A percentile compares a stretch with the other conserved stretches of the same genome.
These are phyloP conservation scores for Cacoxenus indagator DNA, from an alignment of 2,888 invertebrate genomes.

Conservation along the genomic window DNA sequence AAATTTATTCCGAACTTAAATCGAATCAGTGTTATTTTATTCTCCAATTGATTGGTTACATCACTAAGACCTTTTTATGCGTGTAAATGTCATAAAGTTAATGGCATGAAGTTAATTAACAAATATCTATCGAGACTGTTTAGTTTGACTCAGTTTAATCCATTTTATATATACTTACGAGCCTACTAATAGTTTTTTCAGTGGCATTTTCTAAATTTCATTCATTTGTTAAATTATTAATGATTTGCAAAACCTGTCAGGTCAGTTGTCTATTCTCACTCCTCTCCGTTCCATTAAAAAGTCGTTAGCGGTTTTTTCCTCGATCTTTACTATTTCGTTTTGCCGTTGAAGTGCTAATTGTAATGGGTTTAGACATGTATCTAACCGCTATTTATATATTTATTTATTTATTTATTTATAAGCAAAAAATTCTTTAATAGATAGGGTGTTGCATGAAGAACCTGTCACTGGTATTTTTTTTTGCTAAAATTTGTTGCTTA, in stretches of 20 bases:
- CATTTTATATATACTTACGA: no score
- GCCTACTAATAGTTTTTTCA: neutral
- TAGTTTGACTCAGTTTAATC: no score
- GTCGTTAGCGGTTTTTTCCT: slow-evolving; percentile 38
- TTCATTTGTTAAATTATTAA: slow-evolving; percentile 45
- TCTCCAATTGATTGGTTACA: neutral
- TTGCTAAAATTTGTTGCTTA: neutral
- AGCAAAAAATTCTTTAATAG: neutral
- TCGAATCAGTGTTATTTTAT: slow-evolving; percentile 13
- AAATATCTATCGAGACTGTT: slow-evolving; percentile 14
- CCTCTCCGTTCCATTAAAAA: slow-evolving; percentile 18
- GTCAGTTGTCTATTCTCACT: slow-evolving; percentile 7
- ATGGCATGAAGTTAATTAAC: slow-evolving; percentile 47
- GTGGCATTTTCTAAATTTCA: neutral
- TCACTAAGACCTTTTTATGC: neutral
- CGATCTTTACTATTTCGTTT: neutral
- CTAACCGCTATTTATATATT: neutral
- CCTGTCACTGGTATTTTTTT: neutral
- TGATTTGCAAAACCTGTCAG: slow-evolving; percentile 40
- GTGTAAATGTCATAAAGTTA: slow-evolving; percentile 48
- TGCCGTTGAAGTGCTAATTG: neutral
- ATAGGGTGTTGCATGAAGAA: neutral
- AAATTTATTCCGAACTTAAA: no score
- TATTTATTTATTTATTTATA: neutral
- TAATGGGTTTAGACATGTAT: neutral